Conservation (phyloP, 1,140 invertebrate genomes). For the Protaetia brevitarsis region DNA sequence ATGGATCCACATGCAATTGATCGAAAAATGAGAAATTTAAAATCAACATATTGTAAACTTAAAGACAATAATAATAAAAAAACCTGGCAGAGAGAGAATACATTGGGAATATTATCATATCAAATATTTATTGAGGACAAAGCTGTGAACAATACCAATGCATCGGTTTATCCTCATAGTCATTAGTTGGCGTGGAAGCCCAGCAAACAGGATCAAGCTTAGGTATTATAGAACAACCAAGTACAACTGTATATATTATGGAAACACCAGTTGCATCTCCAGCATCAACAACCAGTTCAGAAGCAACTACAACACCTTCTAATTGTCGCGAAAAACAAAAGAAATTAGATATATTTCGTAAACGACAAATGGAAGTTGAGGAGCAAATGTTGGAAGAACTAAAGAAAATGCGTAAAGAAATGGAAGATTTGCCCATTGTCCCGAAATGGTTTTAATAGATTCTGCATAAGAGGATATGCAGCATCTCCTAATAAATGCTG, state of each 20-base stretch:
- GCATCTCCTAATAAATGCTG: neutral
- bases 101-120: neutral
- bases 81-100: neutral
- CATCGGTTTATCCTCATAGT: neutral
- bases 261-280: neutral
- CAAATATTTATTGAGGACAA: neutral
- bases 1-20: neutral
- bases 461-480: slow-evolving; percentile 23
- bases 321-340: neutral
- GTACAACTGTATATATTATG: too few species aligned
- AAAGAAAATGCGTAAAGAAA: neutral
- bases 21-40: neutral
- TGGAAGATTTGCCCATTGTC: slow-evolving; percentile 24
- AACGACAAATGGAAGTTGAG: neutral
- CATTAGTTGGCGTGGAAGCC: neutral
- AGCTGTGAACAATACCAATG: neutral
- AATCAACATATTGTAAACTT: neutral
- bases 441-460: slow-evolving; percentile 22
- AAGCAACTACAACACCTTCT: neutral
- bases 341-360: neutral
- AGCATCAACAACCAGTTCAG: neutral
- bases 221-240: too few species aligned
- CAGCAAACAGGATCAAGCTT: too few species aligned
- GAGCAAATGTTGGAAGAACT: neutral
- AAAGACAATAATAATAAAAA: neutral